These are phyloP conservation scores for Bettongia penicillata DNA, from an alignment of 2,113 vertebrate genomes.

Conservation along the genomic window DNA sequence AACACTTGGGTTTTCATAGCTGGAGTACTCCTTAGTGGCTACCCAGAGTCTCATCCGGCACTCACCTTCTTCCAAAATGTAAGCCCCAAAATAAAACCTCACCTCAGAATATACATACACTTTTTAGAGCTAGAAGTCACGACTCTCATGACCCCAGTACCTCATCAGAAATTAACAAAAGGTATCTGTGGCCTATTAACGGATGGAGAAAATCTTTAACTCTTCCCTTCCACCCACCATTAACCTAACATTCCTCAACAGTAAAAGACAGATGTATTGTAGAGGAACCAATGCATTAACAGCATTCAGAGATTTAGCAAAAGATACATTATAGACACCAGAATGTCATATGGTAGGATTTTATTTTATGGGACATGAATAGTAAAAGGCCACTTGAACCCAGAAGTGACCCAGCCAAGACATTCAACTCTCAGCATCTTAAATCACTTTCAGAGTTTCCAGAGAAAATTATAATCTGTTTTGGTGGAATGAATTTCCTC, in stretches of 20 bases:
- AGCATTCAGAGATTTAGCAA: conserved; percentile 70
- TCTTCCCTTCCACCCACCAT: no score
- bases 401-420: conserved; percentile 18
- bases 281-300: background rate
- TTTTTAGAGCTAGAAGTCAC: no score
- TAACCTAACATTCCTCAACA: background rate
- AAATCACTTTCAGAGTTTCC: background rate
- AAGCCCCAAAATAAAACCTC: no score
- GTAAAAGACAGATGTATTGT: background rate
- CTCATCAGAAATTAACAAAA: no score
- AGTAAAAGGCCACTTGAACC: conserved; percentile 68
- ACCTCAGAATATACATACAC: no score
- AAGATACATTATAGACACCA: conserved; percentile 59
- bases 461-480: background rate
- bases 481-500: background rate
- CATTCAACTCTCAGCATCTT: background rate
- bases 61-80: no score
- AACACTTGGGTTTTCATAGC: no score
- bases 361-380: conserved; percentile 66
- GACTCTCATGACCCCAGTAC: no score
- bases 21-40: no score
- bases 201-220: no score
- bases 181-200: no score
- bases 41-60: no score
- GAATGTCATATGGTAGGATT: conserved; percentile 66